Evolutionary conservation across 2,113 vertebrate genomes (phyloP), one percentile per base, ranked within the genome.

Genomic region (Zapus hudsonius): DNA sequence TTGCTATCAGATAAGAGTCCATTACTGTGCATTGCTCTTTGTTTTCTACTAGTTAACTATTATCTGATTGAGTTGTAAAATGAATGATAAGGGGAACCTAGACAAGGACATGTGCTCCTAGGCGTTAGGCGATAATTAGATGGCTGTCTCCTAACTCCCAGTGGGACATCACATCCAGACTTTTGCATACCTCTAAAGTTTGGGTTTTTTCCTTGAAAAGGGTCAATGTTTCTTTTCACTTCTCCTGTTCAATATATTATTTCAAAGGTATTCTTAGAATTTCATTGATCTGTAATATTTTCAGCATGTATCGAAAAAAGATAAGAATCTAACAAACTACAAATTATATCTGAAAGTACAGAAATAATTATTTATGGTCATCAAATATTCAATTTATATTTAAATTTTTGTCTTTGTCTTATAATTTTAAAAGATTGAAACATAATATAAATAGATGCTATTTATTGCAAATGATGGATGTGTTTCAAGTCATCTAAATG

Each of bases 401-500:
- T 70, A 86, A 52, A 57, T 47, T 83, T 73, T 73, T 80, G 23
- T 73, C 5, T n/a, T 63, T 90, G 19, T 91, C 36, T 80, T 33
- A 69, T 69, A 61, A 66, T 40, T 59, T 40, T 55, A 38, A 94
- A 87, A 59, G 33, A 69, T 61, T 80, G 44, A 73, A 81, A 20
- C 61, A 81, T 44, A 22, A 72, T 52, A 7, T 13, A 93, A 66
- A 76, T n/a, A 87, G 44, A 40, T 84, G 25, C 3, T 59, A 70
- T 4, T n/a, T 25, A 40, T 38, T 85, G 31, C 15, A 85, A 82
- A 19, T 66, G 61, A 5, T 29, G 67, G 25, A 38, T 44, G 61
- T 29, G 88, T 73, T 92, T 88, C 36, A 84, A 90, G 59, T 75
- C 44, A 19, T 91, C 20, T 74, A 57, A 87, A 90, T 63, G 16